Conservation (phyloP, 2,113 vertebrate species). For the Muntiacus muntjak region DNA sequence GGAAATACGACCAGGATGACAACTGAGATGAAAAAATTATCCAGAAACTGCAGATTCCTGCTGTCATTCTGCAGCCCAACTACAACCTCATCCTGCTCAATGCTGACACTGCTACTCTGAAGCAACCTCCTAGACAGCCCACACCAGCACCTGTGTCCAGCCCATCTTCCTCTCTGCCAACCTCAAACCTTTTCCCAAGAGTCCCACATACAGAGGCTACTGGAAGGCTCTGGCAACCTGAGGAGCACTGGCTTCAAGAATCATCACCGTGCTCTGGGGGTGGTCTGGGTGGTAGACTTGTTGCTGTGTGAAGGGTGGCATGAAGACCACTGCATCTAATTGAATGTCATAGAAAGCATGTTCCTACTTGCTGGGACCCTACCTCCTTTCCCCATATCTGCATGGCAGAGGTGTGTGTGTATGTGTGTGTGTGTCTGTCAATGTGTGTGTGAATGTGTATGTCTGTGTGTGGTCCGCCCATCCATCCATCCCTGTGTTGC, state of each 20-base stretch:
- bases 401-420: conserved; percentile 82
- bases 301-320: conserved; percentile 92
- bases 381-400: conserved; percentile 88
- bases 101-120: conserved; percentile 90
- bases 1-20: conserved; percentile 81
- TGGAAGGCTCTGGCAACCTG: not conserved
- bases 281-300: not conserved
- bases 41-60: conserved; percentile 81
- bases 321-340: conserved; percentile 86
- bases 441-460: not conserved
- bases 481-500: not conserved
- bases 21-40: conserved; percentile 83
- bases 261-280: not conserved
- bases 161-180: conserved; percentile 88
- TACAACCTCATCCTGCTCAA: conserved; percentile 91
- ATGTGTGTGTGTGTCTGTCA: too few species aligned
- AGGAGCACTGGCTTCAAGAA: not conserved
- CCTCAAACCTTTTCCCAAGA: conserved; percentile 74
- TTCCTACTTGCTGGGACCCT: conserved; percentile 87
- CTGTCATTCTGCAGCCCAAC: conserved; percentile 85
- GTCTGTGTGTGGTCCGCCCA: not conserved
- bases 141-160: conserved; percentile 87
- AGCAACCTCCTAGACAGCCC: conserved; percentile 87
- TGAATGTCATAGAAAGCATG: conserved; percentile 94
- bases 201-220: conserved; percentile 73